Evolutionary conservation across 2,888 invertebrate genomes (phyloP), one percentile per base, ranked within the genome.

Genomic region (Apotomis turbidana): DNA sequence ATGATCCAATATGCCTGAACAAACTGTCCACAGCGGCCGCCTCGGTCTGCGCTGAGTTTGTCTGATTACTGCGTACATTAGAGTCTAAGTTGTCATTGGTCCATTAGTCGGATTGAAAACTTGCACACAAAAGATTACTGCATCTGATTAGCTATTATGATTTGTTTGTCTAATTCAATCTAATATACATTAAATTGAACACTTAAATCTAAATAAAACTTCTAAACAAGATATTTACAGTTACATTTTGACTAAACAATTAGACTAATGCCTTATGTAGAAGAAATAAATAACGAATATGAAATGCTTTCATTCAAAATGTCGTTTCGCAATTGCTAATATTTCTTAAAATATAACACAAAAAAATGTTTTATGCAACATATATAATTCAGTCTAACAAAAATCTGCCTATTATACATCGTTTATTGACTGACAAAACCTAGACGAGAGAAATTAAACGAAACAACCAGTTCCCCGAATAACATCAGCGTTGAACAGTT

Each of bases 231-330:
- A 87, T 93, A 93, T 93, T 91, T 93, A 93, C 93, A 93, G 81
- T 87, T 86, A 89, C 85, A 89, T 89, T 90, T 89, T 88, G 90
- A 90, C 90, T 91, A 91, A 91, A 90, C 87, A 90, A 90, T 90
- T 91, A 91, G 83, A 88, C 90, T 91, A 91, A 89, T 87, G 86
- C 87, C 88, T 90, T 89, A 90, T 85, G 82, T 86, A 89, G 86
- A 90, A 89, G 86, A 89, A 92, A 92, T 92, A 93, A 93, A 92
- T 92, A 92, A 92, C 91, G 89, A 91, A 90, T 90, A 92, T 91
- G 91, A 92, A 93, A 93, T 93, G 90, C 91, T 91, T 86, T 67
- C 81, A 88, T 88, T 89, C 84, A 90, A 90, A 89, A 88, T 88
- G 87, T 88, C 84, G 83, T 89, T 76, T 88, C 81, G 82, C 88